phyloP scores from a whole-genome alignment of 2,888 invertebrate species.

The Diplazon laetatorius region DNA sequence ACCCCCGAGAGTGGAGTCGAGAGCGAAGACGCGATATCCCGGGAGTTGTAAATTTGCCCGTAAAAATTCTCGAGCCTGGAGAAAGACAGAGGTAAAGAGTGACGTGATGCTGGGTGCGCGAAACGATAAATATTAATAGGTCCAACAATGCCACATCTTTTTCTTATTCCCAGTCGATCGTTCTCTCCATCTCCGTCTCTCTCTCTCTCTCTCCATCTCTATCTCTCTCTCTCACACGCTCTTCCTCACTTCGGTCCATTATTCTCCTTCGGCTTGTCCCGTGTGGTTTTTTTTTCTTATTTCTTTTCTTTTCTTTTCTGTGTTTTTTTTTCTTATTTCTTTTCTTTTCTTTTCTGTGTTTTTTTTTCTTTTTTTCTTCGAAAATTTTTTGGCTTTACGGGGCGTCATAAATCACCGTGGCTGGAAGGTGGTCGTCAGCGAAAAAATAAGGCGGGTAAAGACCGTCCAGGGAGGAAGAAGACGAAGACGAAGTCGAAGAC shows the following conservation, averaged over 20 bases:
- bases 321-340: too few species aligned
- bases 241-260: too few species aligned
- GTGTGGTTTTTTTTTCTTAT: constrained; percentile 46
- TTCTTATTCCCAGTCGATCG: constrained; percentile 68
- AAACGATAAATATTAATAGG: constrained; percentile 82
- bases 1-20: constrained; percentile 28
- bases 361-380: constrained; percentile 40
- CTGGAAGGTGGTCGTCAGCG: constrained; percentile 81
- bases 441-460: constrained; percentile 80
- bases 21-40: constrained; percentile 38
- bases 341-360: too few species aligned
- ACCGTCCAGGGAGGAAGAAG: constrained; percentile 70
- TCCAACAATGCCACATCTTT: constrained; percentile 74
- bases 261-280: constrained; percentile 29
- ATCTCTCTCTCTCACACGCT: too few species aligned
- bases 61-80: constrained; percentile 74
- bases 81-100: constrained; percentile 49
- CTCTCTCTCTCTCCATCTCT: constrained; percentile 68
- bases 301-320: too few species aligned
- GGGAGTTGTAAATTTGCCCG: constrained; percentile 79
- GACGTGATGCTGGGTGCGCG: constrained; percentile 73
- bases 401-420: constrained; percentile 78
- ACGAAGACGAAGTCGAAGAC: too few species aligned
- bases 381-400: constrained; percentile 67
- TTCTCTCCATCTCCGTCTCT: too few species aligned